Conservation (phyloP, 2,888 invertebrate genomes). For the Branchipolynoe longqiensis region DNA sequence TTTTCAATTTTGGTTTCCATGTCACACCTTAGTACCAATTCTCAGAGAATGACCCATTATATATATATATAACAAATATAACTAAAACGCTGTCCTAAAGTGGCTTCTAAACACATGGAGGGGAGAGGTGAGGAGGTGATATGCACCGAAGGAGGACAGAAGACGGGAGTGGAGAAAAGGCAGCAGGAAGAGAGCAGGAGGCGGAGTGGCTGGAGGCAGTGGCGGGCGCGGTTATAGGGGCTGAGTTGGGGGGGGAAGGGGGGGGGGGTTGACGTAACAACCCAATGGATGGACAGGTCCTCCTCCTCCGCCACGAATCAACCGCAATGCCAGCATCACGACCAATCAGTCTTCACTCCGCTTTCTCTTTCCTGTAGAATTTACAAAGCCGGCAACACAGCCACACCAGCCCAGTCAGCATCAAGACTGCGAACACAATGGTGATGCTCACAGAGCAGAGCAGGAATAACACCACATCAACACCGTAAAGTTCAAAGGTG, state of each 20-base stretch:
- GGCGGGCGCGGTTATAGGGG: not conserved
- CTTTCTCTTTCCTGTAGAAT: not conserved
- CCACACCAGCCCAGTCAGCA: not conserved
- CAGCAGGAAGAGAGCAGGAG: not conserved
- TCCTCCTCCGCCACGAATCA: not conserved
- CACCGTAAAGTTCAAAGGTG: not conserved
- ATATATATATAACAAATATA: too few relatives aligned
- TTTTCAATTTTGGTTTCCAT: too few relatives aligned
- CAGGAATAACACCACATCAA: conserved; percentile 6
- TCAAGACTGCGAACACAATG: not conserved
- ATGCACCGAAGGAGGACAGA: too few relatives aligned
- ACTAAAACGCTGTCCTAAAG: too few relatives aligned
- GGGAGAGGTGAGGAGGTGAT: too few relatives aligned
- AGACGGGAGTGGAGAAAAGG: not conserved
- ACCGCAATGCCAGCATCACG: not conserved
- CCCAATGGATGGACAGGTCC: not conserved
- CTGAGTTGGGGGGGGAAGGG: not conserved
- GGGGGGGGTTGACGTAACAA: not conserved
- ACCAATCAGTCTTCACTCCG: not conserved
- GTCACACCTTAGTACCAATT: too few relatives aligned
- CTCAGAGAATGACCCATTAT: too few relatives aligned
- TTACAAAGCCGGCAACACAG: not conserved
- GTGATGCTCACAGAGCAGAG: not conserved
- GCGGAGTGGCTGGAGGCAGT: not conserved
- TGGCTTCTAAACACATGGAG: too few relatives aligned